Evolutionary conservation across 2,113 vertebrate genomes (phyloP).

Genomic region (Melozone crissalis): DNA sequence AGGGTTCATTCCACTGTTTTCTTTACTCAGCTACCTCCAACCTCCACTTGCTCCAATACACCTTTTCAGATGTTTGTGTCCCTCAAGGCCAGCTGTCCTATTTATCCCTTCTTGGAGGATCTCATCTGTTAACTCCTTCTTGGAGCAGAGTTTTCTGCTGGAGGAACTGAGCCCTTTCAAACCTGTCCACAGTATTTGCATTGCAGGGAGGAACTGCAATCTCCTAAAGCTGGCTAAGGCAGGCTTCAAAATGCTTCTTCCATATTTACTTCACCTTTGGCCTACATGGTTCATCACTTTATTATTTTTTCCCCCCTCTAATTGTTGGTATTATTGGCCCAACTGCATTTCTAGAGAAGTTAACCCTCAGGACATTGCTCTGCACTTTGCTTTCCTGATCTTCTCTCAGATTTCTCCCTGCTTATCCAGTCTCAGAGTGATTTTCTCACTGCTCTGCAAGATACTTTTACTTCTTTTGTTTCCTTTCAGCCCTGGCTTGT

Average conservation of each 20-base stretch:
- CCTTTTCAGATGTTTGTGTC: neutral
- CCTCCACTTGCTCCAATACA: neutral
- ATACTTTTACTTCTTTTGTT: slow-evolving; percentile 41
- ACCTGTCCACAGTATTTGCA: neutral
- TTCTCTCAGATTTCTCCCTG: neutral
- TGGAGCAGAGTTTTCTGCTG: neutral
- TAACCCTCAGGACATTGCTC: neutral
- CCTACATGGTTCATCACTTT: neutral
- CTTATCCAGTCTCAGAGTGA: neutral
- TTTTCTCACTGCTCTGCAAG: neutral
- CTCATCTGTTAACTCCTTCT: slow-evolving; percentile 20
- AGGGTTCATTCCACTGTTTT: slow-evolving; percentile 30
- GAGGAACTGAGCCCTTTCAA: neutral
- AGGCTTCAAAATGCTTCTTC: neutral
- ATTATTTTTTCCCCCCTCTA: fast-evolving
- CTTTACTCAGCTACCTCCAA: neutral
- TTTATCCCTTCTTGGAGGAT: neutral
- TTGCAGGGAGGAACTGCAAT: neutral
- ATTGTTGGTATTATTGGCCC: neutral
- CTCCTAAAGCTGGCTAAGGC: neutral
- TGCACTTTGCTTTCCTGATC: neutral
- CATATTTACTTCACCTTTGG: neutral
- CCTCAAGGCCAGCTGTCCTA: neutral
- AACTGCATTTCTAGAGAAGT: neutral
- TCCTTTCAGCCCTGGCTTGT: neutral